phyloP scores from a whole-genome alignment of 1,140 invertebrate genomes.

The Agraylea sexmaculata region DNA sequence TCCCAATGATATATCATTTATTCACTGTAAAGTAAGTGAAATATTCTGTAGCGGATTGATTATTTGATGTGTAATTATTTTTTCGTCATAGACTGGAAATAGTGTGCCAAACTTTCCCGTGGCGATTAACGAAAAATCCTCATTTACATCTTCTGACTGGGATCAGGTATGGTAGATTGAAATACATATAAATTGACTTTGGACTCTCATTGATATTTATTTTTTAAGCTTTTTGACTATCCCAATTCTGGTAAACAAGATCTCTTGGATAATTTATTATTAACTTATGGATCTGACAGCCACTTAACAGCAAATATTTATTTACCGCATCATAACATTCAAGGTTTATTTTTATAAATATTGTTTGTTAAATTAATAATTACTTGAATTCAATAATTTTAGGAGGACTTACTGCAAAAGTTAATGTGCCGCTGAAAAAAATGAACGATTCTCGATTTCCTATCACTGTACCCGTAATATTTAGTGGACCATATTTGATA shows the following conservation, averaged over 20 bases:
- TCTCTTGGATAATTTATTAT: constrained; percentile 45
- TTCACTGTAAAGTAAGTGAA: constrained; percentile 15
- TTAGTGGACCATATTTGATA: constrained; percentile 29
- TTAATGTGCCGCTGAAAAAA: background rate
- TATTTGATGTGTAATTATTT: background rate
- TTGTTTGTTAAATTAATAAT: background rate
- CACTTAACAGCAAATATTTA: no score
- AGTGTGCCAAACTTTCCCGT: constrained; percentile 30
- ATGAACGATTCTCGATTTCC: no score
- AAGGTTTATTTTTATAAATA: background rate
- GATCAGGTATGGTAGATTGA: constrained; percentile 30
- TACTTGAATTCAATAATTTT: background rate
- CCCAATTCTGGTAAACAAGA: constrained; percentile 34
- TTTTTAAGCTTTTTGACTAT: constrained; percentile 30
- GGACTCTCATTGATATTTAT: constrained; percentile 4
- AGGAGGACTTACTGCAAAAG: background rate
- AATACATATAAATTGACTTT: background rate
- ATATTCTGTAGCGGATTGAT: constrained; percentile 1
- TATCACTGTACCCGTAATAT: constrained; percentile 27
- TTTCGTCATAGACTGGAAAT: constrained; percentile 27
- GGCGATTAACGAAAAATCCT: constrained; percentile 29
- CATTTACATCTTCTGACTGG: constrained; percentile 33
- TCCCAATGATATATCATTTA: constrained; percentile 20
- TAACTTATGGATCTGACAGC: constrained; percentile 48
- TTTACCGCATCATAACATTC: no score